phyloP scores from a whole-genome alignment of 2,797 vertebrate genomes.

The Glossophaga mutica region DNA sequence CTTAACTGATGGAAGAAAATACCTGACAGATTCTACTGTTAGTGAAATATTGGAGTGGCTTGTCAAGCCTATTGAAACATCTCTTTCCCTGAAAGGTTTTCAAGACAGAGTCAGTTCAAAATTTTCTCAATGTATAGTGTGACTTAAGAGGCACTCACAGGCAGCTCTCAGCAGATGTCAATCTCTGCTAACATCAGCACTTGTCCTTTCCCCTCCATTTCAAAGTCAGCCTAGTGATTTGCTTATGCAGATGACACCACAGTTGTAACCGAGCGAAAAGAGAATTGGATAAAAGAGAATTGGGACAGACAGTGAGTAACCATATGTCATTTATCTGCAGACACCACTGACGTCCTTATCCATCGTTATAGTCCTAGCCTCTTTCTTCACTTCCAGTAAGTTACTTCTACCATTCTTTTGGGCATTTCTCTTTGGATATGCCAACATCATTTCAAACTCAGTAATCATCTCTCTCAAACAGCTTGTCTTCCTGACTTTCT shows the following conservation, averaged over 20 bases:
- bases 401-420: neutral
- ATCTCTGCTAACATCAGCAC: neutral
- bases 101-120: neutral
- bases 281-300: neutral
- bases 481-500: neutral
- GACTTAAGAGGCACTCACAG: neutral
- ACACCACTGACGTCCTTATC: neutral
- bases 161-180: neutral
- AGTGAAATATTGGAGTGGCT: neutral
- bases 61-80: neutral
- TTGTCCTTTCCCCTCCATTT: neutral
- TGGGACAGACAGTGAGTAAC: neutral
- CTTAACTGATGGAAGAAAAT: neutral
- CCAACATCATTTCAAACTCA: neutral
- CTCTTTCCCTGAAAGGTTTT: neutral
- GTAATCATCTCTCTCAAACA: neutral
- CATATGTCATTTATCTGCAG: neutral
- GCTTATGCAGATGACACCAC: neutral
- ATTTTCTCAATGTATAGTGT: neutral
- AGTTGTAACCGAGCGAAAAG: neutral
- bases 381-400: neutral
- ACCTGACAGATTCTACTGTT: neutral
- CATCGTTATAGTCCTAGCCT: neutral
- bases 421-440: neutral
- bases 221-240: neutral